These are phyloP conservation scores for Hedya salicella DNA, from an alignment of 2,888 invertebrate genomes.

Conservation along the genomic window DNA sequence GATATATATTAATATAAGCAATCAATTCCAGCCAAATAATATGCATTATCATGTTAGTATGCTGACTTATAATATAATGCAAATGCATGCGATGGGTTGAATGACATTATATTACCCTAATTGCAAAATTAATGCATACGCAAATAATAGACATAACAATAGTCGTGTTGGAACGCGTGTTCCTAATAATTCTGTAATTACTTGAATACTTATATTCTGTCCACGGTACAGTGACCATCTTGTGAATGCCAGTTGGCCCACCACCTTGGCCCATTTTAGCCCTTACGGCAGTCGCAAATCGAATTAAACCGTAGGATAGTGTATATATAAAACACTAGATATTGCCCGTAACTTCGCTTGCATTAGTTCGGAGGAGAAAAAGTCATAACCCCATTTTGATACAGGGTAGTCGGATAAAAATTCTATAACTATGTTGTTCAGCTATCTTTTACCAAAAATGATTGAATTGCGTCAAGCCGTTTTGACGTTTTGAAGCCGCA, in stretches of 20 bases:
- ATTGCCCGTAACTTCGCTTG: too few relatives aligned
- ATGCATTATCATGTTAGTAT: not conserved
- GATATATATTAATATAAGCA: too few relatives aligned
- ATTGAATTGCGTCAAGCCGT: too few relatives aligned
- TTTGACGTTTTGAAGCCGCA: too few relatives aligned
- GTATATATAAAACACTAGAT: too few relatives aligned
- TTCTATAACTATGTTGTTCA: too few relatives aligned
- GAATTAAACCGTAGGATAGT: too few relatives aligned
- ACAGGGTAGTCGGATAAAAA: too few relatives aligned
- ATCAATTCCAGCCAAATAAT: not conserved
- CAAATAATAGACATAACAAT: conserved; percentile 16
- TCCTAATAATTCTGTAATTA: not conserved
- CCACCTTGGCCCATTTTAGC: not conserved
- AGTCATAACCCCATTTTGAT: too few relatives aligned
- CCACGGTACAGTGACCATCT: not conserved
- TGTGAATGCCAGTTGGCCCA: not conserved
- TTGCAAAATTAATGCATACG: conserved; percentile 32
- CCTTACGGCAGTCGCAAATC: too few relatives aligned
- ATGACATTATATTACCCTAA: conserved; percentile 33
- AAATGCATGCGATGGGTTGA: conserved; percentile 26
- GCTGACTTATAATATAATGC: conserved; percentile 9
- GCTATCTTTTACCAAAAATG: too few relatives aligned
- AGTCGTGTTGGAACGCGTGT: conserved; percentile 12
- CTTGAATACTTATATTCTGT: not conserved
- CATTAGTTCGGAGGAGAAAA: too few relatives aligned